Conservation (phyloP, 2,797 vertebrate species). For the Danio albolineatus region DNA sequence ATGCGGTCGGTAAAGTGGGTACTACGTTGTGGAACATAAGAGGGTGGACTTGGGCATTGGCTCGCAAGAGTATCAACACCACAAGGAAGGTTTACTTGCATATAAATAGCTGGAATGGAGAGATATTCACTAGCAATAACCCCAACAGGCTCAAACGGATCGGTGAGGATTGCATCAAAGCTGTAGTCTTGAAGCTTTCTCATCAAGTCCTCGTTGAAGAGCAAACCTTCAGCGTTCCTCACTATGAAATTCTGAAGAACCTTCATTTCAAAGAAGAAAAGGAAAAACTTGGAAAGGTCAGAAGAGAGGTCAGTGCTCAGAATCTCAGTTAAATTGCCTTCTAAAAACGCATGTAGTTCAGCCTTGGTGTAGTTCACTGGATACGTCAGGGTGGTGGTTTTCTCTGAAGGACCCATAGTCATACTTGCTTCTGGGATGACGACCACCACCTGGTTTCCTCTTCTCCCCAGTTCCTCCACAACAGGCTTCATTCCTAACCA, state of each 20-base stretch:
- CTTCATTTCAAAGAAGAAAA: background rate
- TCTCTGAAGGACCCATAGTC: conserved; percentile 57
- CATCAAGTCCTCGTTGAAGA: conserved; percentile 64
- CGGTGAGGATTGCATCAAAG: conserved; percentile 71
- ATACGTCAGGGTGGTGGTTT: conserved; percentile 69
- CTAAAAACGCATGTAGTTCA: fast-evolving
- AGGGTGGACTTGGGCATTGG: conserved; percentile 68
- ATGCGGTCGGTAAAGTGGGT: conserved; percentile 65
- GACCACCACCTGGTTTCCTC: conserved; percentile 73
- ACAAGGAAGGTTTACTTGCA: conserved; percentile 65
- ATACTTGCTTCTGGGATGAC: conserved; percentile 58
- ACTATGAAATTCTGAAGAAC: conserved; percentile 8
- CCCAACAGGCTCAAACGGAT: conserved; percentile 67
- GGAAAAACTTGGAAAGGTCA: background rate
- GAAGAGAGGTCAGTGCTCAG: conserved; percentile 15
- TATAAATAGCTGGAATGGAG: conserved; percentile 66
- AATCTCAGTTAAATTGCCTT: fast-evolving
- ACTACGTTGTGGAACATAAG: conserved; percentile 67
- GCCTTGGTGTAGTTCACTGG: conserved; percentile 44
- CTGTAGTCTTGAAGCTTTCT: conserved; percentile 41
- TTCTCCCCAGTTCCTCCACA: conserved; percentile 65
- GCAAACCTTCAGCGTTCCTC: conserved; percentile 50
- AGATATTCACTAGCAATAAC: conserved; percentile 72
- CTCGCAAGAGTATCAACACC: conserved; percentile 58
- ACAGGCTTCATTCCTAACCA: conserved; percentile 75